These are phyloP conservation scores for Suricata suricatta DNA, from an alignment of 2,113 vertebrate species.

Conservation along the genomic window DNA sequence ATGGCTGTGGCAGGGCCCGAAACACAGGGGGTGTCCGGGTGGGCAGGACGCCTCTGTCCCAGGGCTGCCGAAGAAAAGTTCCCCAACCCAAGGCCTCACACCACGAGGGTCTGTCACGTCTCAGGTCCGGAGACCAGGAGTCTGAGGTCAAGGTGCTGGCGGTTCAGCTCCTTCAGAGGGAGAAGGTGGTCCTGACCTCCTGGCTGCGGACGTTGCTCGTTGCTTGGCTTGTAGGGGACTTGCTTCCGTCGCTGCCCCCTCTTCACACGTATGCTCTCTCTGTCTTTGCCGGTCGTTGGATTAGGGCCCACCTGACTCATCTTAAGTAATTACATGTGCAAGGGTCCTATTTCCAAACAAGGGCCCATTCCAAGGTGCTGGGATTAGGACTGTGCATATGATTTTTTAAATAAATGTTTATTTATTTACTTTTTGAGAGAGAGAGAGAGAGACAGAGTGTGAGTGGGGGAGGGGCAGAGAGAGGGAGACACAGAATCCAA, in stretches of 20 bases:
- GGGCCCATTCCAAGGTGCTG: background rate
- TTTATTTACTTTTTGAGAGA: no score
- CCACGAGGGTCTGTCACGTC: background rate
- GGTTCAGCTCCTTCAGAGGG: background rate
- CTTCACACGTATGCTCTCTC: background rate
- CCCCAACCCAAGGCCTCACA: no score
- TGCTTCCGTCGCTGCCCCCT: background rate
- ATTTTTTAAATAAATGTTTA: no score
- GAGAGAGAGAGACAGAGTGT: no score
- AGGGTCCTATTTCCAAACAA: background rate
- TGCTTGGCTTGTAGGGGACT: background rate
- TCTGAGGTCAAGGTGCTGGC: background rate
- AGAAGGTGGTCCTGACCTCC: background rate
- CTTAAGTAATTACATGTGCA: background rate
- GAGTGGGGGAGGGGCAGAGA: no score
- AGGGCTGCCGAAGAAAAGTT: background rate
- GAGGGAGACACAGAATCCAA: no score
- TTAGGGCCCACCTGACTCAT: background rate
- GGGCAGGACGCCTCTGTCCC: background rate
- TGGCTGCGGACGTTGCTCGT: accelerated
- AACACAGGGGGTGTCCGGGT: background rate
- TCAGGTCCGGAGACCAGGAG: background rate
- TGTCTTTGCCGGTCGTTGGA: background rate
- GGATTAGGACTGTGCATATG: background rate
- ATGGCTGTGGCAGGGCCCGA: background rate